Evolutionary conservation across 2,113 vertebrate genomes (phyloP).

Genomic region (Caranx ignobilis): DNA sequence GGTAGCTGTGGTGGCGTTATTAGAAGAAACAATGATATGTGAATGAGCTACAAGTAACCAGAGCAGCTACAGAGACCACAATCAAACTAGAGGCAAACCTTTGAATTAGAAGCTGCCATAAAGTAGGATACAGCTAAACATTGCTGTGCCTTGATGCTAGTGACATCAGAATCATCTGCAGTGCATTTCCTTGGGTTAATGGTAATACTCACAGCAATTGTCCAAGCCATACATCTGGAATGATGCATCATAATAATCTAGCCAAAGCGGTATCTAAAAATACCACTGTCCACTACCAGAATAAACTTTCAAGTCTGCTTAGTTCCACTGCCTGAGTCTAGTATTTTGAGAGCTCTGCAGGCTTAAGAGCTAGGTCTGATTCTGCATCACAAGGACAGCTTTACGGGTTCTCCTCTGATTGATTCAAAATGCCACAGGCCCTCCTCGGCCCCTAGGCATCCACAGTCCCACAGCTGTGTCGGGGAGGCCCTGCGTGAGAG

Average conservation of each 20-base stretch:
- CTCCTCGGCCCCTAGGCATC: slow-evolving; percentile 63
- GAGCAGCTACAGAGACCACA: background rate
- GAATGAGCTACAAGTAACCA: background rate
- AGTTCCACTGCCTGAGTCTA: slow-evolving; percentile 79
- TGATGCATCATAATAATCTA: slow-evolving; percentile 71
- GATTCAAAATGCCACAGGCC: slow-evolving; percentile 66
- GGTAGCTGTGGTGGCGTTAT: background rate
- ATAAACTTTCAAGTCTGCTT: slow-evolving; percentile 81
- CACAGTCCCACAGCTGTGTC: slow-evolving; percentile 70
- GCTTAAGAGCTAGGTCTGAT: slow-evolving; percentile 66
- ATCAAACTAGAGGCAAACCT: background rate
- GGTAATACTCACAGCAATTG: slow-evolving; percentile 40
- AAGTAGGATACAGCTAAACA: too few species aligned
- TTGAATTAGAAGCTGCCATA: background rate
- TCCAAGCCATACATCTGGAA: slow-evolving; percentile 56
- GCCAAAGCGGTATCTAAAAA: slow-evolving; percentile 73
- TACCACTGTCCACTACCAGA: slow-evolving; percentile 70
- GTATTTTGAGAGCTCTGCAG: slow-evolving; percentile 73
- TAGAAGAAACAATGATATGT: background rate
- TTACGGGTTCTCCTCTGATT: slow-evolving; percentile 59
- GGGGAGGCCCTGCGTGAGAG: slow-evolving; percentile 50
- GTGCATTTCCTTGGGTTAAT: slow-evolving; percentile 8
- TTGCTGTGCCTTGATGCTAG: too few species aligned
- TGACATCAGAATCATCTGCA: background rate
- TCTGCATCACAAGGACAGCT: slow-evolving; percentile 60